Evolutionary conservation across 2,113 vertebrate genomes (phyloP).

Genomic region (Arizona elegans): DNA sequence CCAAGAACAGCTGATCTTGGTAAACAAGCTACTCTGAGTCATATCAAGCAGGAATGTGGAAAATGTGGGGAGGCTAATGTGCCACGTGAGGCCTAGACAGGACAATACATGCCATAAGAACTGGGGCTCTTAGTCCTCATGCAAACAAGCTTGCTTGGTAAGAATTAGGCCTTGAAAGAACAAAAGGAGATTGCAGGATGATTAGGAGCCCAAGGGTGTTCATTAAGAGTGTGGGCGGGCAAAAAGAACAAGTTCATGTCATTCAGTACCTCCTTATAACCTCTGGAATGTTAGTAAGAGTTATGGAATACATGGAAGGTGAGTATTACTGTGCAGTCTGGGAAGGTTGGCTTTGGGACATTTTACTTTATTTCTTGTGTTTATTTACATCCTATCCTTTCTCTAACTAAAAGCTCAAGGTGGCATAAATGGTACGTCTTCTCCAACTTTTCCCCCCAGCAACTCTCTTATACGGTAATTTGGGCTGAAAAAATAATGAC

Average conservation of each 20-base stretch:
- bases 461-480: not conserved
- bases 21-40: constrained; percentile 14
- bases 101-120: constrained; percentile 15
- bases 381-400: not conserved
- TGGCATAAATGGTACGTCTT: not conserved
- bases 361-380: not conserved
- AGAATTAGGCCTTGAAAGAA: constrained; percentile 22
- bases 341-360: not conserved
- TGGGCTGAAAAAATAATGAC: not conserved
- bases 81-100: constrained; percentile 22
- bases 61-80: constrained; percentile 20
- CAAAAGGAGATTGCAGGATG: constrained; percentile 28
- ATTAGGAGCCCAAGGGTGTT: constrained; percentile 21
- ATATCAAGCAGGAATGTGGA: constrained; percentile 23
- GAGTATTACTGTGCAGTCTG: not conserved
- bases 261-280: not conserved
- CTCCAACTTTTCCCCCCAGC: not conserved
- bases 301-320: not conserved
- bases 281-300: constrained; percentile 5
- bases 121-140: not conserved
- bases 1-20: constrained; percentile 24
- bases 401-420: not conserved
- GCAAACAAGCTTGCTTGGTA: constrained; percentile 22
- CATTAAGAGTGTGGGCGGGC: constrained; percentile 19
- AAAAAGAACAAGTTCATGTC: constrained; percentile 8